Conservation (phyloP, 1,140 invertebrate genomes). For the Mamestra configurata region DNA sequence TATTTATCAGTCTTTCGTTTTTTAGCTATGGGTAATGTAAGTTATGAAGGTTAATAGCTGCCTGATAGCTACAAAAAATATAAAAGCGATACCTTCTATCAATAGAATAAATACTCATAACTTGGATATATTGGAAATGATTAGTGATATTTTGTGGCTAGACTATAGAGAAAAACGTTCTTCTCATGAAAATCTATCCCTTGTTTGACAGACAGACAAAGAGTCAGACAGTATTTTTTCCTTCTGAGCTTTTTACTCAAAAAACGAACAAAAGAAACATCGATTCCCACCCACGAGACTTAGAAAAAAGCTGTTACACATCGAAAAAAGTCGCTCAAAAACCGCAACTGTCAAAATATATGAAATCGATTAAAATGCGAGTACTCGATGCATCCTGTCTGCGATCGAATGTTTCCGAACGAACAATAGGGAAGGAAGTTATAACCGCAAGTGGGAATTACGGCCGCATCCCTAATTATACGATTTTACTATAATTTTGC, state of each 20-base stretch:
- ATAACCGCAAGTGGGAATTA: slow-evolving; percentile 81
- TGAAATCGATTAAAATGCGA: slow-evolving; percentile 78
- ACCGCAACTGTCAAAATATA: slow-evolving; percentile 85
- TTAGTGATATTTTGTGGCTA: too few relatives aligned
- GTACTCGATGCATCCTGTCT: slow-evolving; percentile 47
- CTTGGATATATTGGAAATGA: too few relatives aligned
- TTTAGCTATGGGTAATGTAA: too few relatives aligned
- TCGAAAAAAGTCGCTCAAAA: slow-evolving; percentile 63
- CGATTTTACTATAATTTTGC: slow-evolving; percentile 82
- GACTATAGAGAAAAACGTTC: too few relatives aligned
- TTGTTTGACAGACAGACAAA: neutral
- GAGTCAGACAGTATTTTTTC: neutral
- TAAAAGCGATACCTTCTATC: too few relatives aligned
- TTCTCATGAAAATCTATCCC: too few relatives aligned
- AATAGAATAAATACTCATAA: too few relatives aligned
- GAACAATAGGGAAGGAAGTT: slow-evolving; percentile 83
- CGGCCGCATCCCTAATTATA: slow-evolving; percentile 82
- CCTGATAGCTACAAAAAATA: too few relatives aligned
- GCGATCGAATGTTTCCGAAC: slow-evolving; percentile 55
- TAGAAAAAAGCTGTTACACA: slow-evolving; percentile 68
- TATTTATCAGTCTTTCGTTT: neutral
- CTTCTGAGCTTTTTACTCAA: neutral
- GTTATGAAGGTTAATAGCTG: too few relatives aligned
- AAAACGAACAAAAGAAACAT: slow-evolving; percentile 46
- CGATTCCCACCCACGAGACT: slow-evolving; percentile 60